Evolutionary conservation across 2,888 invertebrate species (phyloP).

Genomic region (Philereme transversata): DNA sequence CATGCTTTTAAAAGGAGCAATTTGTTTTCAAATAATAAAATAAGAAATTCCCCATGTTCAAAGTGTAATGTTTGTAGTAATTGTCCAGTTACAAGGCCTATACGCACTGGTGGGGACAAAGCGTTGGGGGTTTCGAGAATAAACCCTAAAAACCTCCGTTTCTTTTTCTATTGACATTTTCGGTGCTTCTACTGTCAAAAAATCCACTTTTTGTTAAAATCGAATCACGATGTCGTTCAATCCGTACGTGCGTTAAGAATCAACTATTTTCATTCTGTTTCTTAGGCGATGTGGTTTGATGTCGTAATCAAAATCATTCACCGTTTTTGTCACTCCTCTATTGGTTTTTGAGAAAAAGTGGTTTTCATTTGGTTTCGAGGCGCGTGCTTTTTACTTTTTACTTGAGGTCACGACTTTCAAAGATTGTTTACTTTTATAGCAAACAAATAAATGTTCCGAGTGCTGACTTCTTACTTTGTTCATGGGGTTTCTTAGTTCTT

Average conservation of each 20-base stretch:
- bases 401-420: slow-evolving; percentile 26
- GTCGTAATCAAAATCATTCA: slow-evolving; percentile 54
- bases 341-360: slow-evolving; percentile 57
- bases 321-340: slow-evolving; percentile 52
- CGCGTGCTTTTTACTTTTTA: slow-evolving; percentile 48
- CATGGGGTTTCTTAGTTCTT: too few species aligned
- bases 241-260: slow-evolving; percentile 69
- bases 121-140: too few species aligned
- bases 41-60: too few species aligned
- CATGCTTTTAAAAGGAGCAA: too few species aligned
- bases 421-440: background rate
- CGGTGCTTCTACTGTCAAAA: slow-evolving; percentile 32
- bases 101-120: too few species aligned
- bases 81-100: too few species aligned
- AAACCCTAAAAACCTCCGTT: too few species aligned
- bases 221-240: slow-evolving; percentile 61
- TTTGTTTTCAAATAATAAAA: too few species aligned
- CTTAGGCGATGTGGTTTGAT: slow-evolving; percentile 62
- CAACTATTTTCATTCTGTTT: slow-evolving; percentile 23
- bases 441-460: too few species aligned
- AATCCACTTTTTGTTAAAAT: slow-evolving; percentile 53
- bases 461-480: too few species aligned
- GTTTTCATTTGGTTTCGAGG: slow-evolving; percentile 44
- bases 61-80: too few species aligned
- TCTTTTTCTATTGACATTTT: background rate